Percentiles rank a stretch among this genome's conserved stretches.
phyloP scores from a whole-genome alignment of 1,140 invertebrate species.

The Meloidogyne chitwoodi region DNA sequence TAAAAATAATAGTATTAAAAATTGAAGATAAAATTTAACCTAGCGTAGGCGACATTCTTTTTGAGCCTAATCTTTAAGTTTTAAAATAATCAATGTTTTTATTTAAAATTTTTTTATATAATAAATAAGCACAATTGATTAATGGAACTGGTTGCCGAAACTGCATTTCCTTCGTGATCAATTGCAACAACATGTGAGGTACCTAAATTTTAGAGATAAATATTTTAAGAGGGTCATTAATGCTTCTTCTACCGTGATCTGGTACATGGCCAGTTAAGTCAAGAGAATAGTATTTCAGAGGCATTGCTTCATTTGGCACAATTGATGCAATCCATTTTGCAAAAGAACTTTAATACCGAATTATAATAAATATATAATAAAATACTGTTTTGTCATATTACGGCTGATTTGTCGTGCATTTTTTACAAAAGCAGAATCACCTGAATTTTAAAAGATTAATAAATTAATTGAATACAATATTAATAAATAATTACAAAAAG shows the following conservation, averaged over 20 bases:
- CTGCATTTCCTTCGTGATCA: conserved; percentile 80
- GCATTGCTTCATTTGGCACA: conserved; percentile 48
- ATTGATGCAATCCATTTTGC: conserved; percentile 42
- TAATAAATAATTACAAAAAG: too few species aligned
- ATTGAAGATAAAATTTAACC: conserved; percentile 56
- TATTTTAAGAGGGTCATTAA: too few species aligned
- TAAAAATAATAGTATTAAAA: neutral
- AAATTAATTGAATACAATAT: too few species aligned
- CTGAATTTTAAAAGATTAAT: neutral
- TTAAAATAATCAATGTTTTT: conserved; percentile 29
- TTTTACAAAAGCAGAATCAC: conserved; percentile 74
- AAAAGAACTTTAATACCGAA: conserved; percentile 27
- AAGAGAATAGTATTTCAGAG: conserved; percentile 48
- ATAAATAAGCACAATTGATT: conserved; percentile 64
- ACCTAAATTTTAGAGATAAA: conserved; percentile 63
- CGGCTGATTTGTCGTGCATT: conserved; percentile 61
- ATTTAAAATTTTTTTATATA: neutral
- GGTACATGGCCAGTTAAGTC: conserved; percentile 45
- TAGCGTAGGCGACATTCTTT: conserved; percentile 67
- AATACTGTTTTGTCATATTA: conserved; percentile 55
- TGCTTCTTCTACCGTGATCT: conserved; percentile 29
- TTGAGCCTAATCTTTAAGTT: conserved; percentile 69
- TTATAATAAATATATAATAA: neutral
- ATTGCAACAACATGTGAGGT: conserved; percentile 84
- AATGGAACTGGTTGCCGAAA: conserved; percentile 83